Percentiles rank a stretch among this genome's conserved stretches.
Evolutionary conservation across 1,140 invertebrate genomes (phyloP).

Genomic region (Drosophila carrolli): DNA sequence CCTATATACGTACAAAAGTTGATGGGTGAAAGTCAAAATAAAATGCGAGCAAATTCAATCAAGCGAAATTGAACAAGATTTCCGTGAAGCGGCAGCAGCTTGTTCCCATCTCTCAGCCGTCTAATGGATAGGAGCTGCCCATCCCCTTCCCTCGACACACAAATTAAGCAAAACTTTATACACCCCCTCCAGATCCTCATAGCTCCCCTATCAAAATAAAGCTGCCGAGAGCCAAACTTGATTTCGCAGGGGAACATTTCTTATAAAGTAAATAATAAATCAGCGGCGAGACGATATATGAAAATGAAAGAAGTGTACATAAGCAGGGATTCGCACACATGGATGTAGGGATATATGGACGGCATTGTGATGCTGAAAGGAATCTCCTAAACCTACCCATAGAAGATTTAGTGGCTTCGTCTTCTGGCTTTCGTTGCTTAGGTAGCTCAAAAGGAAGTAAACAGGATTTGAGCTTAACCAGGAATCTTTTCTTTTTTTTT

Average conservation of each 20-base stretch:
- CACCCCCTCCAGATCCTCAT: conserved; percentile 14
- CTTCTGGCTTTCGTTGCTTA: conserved; percentile 60
- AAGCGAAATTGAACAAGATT: conserved; percentile 78
- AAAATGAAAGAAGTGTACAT: conserved; percentile 43
- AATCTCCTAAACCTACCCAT: conserved; percentile 65
- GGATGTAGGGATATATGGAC: conserved; percentile 4
- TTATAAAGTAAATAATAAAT: conserved; percentile 79
- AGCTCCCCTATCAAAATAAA: conserved; percentile 21
- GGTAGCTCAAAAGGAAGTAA: conserved; percentile 77
- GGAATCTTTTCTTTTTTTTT: conserved; percentile 40
- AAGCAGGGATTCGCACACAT: conserved; percentile 31
- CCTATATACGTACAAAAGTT: not conserved
- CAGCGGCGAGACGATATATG: conserved; percentile 70
- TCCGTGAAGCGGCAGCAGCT: conserved; percentile 53
- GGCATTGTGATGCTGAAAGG: conserved; percentile 37
- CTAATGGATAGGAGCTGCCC: conserved; percentile 56
- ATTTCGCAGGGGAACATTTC: conserved; percentile 55
- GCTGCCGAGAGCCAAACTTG: conserved; percentile 32
- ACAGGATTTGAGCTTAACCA: conserved; percentile 77
- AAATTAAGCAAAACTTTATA: conserved; percentile 57
- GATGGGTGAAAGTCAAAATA: conserved; percentile 23
- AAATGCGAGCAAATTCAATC: conserved; percentile 72
- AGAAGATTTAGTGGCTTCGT: conserved; percentile 72
- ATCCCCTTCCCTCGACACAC: not conserved
- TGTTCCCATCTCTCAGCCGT: conserved; percentile 3